phyloP scores from a whole-genome alignment of 2,888 invertebrate species.

The Agrotis segetum region DNA sequence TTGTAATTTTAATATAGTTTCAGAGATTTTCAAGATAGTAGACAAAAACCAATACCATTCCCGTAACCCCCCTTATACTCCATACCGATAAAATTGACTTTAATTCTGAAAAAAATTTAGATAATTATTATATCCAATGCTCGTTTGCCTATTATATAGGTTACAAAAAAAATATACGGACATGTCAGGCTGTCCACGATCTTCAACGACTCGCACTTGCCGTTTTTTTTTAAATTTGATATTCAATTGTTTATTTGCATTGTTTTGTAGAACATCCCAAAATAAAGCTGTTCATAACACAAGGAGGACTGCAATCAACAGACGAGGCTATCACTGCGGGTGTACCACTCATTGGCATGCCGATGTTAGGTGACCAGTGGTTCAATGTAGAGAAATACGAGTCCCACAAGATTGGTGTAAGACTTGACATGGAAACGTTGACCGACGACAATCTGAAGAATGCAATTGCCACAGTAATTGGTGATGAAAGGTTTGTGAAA shows the following conservation, averaged over 20 bases:
- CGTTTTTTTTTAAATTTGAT: too few relatives aligned
- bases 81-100: too few relatives aligned
- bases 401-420: conserved; percentile 71
- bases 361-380: conserved; percentile 82
- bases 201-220: too few relatives aligned
- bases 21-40: too few relatives aligned
- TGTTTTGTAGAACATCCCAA: conserved; percentile 80
- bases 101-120: too few relatives aligned
- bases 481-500: conserved; percentile 65
- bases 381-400: conserved; percentile 77
- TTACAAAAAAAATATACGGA: too few relatives aligned
- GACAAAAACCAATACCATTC: too few relatives aligned
- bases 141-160: too few relatives aligned
- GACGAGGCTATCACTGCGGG: conserved; percentile 82
- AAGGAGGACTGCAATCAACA: conserved; percentile 83
- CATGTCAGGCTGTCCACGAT: too few relatives aligned
- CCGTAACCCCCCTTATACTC: too few relatives aligned
- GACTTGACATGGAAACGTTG: conserved; percentile 70
- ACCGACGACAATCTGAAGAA: conserved; percentile 67
- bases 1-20: too few relatives aligned
- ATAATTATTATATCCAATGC: too few relatives aligned
- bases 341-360: conserved; percentile 81
- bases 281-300: conserved; percentile 82
- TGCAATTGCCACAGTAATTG: conserved; percentile 65
- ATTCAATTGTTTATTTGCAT: not conserved